These are phyloP conservation scores for Rhinoraja longicauda DNA, from an alignment of 2,797 vertebrate species.

Conservation along the genomic window DNA sequence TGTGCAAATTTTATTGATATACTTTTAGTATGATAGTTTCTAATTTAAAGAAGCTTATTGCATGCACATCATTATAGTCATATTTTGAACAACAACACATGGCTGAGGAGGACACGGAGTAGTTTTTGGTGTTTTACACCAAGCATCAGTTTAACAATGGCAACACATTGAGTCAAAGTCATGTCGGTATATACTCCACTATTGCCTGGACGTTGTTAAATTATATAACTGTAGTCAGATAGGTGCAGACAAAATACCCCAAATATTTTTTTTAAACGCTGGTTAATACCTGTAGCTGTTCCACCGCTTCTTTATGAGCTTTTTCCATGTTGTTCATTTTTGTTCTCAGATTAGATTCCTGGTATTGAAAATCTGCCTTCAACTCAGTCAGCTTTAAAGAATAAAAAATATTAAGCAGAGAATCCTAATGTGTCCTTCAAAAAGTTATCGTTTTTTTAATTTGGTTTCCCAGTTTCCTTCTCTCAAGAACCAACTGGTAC, in stretches of 20 bases:
- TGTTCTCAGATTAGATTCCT: constrained; percentile 91
- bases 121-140: background rate
- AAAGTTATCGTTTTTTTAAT: constrained; percentile 17
- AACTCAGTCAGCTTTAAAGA: constrained; percentile 78
- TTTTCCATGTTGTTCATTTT: constrained; percentile 99
- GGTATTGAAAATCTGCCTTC: constrained; percentile 97
- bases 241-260: background rate
- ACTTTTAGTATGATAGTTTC: background rate
- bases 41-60: background rate
- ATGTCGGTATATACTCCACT: background rate
- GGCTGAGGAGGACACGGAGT: background rate
- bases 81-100: background rate
- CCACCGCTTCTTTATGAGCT: constrained; percentile 91
- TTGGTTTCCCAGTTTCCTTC: background rate
- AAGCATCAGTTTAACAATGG: background rate
- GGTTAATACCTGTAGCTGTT: constrained; percentile 79
- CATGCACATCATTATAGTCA: background rate
- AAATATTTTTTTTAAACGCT: background rate
- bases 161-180: background rate
- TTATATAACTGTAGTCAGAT: background rate
- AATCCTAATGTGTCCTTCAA: constrained; percentile 31
- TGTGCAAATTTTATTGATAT: background rate
- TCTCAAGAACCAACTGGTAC: background rate
- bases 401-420: background rate
- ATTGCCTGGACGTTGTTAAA: background rate